A percentile compares a stretch with the other conserved stretches of the same genome.
phyloP scores from a whole-genome alignment of 2,797 vertebrate species.

The Mus caroli region DNA sequence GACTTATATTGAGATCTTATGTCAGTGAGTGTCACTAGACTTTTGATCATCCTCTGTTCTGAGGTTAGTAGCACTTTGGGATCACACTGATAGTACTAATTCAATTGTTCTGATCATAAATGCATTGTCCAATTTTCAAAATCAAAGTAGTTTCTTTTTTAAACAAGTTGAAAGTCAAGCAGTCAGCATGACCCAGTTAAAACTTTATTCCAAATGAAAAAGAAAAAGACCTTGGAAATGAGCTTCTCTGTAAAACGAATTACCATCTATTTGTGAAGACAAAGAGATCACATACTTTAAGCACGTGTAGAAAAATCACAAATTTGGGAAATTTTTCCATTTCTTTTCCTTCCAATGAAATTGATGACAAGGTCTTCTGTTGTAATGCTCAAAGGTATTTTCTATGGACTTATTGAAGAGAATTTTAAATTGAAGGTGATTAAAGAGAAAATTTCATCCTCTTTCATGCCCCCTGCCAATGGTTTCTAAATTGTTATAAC shows the following conservation, averaged over 20 bases:
- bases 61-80: slow-evolving; percentile 54
- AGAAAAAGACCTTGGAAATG: slow-evolving; percentile 76
- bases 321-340: slow-evolving; percentile 17
- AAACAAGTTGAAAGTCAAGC: slow-evolving; percentile 68
- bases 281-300: slow-evolving; percentile 63
- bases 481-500: slow-evolving; percentile 27
- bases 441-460: slow-evolving; percentile 53
- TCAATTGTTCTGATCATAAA: slow-evolving; percentile 71
- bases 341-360: slow-evolving; percentile 35
- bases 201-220: slow-evolving; percentile 74
- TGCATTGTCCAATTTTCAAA: slow-evolving; percentile 66
- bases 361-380: slow-evolving; percentile 48
- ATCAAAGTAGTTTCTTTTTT: slow-evolving; percentile 63
- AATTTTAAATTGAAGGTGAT: slow-evolving; percentile 57
- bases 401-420: slow-evolving; percentile 35
- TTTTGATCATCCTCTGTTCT: slow-evolving; percentile 57
- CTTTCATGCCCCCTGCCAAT: neutral
- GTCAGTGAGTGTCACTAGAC: slow-evolving; percentile 37
- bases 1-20: slow-evolving; percentile 18
- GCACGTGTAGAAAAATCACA: slow-evolving; percentile 40
- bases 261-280: slow-evolving; percentile 70
- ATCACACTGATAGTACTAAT: slow-evolving; percentile 58
- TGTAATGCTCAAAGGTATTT: slow-evolving; percentile 56
- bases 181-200: slow-evolving; percentile 73
- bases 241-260: slow-evolving; percentile 74